Conservation (phyloP, 1,140 invertebrate species). For the Zeugodacus cucurbitae region DNA sequence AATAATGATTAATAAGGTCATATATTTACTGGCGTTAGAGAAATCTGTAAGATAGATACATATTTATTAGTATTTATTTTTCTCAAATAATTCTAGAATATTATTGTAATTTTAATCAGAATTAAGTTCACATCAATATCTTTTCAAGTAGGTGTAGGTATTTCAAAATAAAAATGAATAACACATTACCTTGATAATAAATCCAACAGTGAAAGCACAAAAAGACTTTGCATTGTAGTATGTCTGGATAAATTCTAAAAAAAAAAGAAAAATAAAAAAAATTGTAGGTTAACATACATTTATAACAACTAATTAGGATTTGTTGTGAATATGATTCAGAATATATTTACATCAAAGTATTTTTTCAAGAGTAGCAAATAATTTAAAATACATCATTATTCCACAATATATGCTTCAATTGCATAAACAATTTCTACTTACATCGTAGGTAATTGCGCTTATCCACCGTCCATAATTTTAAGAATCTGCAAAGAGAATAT, state of each 20-base stretch:
- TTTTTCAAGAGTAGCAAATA: constrained; percentile 47
- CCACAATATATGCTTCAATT: background rate
- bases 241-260: background rate
- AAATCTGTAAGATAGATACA: background rate
- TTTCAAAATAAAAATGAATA: constrained; percentile 40
- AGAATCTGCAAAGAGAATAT: background rate
- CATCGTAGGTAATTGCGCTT: background rate
- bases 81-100: background rate
- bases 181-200: background rate
- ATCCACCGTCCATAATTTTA: background rate
- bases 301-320: background rate
- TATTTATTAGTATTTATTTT: background rate
- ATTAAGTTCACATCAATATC: background rate
- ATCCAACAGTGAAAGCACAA: background rate
- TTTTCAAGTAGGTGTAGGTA: too few species aligned
- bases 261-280: background rate
- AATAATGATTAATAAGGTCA: too few species aligned
- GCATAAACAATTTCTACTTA: background rate
- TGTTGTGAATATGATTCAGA: background rate
- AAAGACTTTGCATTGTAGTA: background rate
- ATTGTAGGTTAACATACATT: background rate
- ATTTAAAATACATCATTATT: constrained; percentile 40
- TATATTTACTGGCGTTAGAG: background rate
- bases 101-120: background rate
- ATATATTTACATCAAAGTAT: constrained; percentile 32